Evolutionary conservation across 2,113 vertebrate species (phyloP).

Genomic region (Suricata suricatta): DNA sequence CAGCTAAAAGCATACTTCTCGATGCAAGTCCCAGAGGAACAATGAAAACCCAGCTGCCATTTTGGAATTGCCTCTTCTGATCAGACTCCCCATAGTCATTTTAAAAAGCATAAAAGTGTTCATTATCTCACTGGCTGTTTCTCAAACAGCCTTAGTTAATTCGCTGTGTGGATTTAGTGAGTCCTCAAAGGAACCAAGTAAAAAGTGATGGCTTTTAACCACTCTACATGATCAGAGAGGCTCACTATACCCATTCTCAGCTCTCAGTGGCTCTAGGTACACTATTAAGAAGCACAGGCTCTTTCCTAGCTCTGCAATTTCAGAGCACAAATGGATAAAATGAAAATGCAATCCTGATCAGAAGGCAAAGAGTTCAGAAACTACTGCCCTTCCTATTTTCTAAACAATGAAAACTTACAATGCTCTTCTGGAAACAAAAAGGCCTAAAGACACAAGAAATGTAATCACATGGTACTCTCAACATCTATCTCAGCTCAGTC

Average conservation of each 20-base stretch:
- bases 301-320: not conserved
- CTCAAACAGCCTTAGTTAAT: slow-evolving; percentile 30
- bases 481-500: not conserved
- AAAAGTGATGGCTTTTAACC: not conserved
- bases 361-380: not conserved
- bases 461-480: not conserved
- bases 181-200: not conserved
- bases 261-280: not conserved
- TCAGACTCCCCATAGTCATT: not conserved
- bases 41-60: not conserved
- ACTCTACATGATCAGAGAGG: not conserved
- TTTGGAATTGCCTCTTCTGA: not conserved
- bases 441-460: not conserved
- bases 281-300: not conserved
- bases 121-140: slow-evolving; percentile 40
- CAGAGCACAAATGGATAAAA: not conserved
- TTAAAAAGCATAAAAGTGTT: slow-evolving; percentile 53
- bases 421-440: not conserved
- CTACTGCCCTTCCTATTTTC: not conserved
- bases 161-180: slow-evolving; percentile 13
- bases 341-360: not conserved
- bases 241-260: not conserved
- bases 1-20: slow-evolving; percentile 31
- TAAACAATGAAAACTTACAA: not conserved
- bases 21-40: not conserved